Percentiles rank a stretch among this genome's conserved stretches.
These are phyloP conservation scores for Micropterix aruncella DNA, from an alignment of 2,888 invertebrate genomes.

Conservation along the genomic window DNA sequence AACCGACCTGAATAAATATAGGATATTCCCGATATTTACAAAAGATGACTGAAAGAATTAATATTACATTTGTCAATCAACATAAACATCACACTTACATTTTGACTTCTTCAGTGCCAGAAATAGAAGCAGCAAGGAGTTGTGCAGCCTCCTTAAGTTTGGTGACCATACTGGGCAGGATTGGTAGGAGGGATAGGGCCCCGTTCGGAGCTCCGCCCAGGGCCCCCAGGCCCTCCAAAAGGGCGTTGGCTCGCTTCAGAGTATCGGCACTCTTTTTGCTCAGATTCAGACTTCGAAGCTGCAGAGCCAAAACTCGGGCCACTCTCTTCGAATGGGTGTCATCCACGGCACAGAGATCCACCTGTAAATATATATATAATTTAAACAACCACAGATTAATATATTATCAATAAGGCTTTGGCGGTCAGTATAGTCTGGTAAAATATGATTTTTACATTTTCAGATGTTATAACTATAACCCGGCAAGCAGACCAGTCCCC, in stretches of 20 bases:
- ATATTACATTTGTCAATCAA: too few species aligned
- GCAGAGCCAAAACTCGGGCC: constrained; percentile 19
- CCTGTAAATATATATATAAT: too few species aligned
- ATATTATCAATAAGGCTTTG: too few species aligned
- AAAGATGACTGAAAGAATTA: too few species aligned
- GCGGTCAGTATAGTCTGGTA: too few species aligned
- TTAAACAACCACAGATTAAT: too few species aligned
- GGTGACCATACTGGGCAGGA: constrained; percentile 8
- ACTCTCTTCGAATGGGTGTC: constrained; percentile 21
- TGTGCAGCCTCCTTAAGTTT: constrained; percentile 4
- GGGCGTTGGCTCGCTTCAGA: constrained; percentile 12
- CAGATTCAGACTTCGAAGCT: constrained; percentile 14
- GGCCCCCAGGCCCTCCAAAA: constrained; percentile 26
- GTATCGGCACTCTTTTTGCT: neutral
- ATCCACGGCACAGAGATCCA: constrained; percentile 23
- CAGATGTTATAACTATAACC: too few species aligned
- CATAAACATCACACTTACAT: neutral
- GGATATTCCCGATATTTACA: too few species aligned
- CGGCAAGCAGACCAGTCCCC: too few species aligned
- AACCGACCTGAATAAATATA: too few species aligned
- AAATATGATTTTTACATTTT: too few species aligned
- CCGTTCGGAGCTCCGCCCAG: constrained; percentile 20
- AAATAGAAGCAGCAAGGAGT: neutral
- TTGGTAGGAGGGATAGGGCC: constrained; percentile 6
- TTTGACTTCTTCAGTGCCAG: neutral